A percentile compares a stretch with the other conserved stretches of the same genome.
Conservation (phyloP, 92 coral and sea anemone genomes). For the Porites lobata region DNA sequence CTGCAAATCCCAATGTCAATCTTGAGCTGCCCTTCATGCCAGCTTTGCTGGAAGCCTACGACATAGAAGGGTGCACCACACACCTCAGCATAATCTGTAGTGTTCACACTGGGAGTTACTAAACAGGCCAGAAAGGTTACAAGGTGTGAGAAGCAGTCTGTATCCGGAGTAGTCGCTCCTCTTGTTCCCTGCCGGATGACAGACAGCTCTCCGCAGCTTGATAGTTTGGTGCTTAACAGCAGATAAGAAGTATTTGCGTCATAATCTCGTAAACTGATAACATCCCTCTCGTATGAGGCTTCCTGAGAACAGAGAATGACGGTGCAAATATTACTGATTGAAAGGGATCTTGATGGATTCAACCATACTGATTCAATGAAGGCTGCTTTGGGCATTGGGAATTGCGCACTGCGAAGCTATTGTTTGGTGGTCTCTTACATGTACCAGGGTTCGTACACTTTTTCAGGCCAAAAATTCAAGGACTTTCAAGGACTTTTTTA, state of each 20-base stretch:
- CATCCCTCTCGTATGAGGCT: slow-evolving; percentile 83
- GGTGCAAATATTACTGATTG: not conserved
- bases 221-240: slow-evolving; percentile 74
- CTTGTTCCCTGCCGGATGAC: slow-evolving; percentile 49
- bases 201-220: slow-evolving; percentile 84
- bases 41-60: slow-evolving; percentile 89
- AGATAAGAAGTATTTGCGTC: slow-evolving; percentile 61
- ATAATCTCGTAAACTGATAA: slow-evolving; percentile 71
- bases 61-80: slow-evolving; percentile 89
- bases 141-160: slow-evolving; percentile 71
- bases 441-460: too few relatives aligned
- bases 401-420: too few relatives aligned
- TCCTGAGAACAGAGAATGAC: slow-evolving; percentile 56
- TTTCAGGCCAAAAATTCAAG: too few relatives aligned
- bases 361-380: too few relatives aligned
- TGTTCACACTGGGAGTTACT: slow-evolving; percentile 57
- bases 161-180: slow-evolving; percentile 61
- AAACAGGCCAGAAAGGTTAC: slow-evolving; percentile 91
- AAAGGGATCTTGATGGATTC: not conserved
- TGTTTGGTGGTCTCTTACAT: too few relatives aligned
- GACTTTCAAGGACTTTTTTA: too few relatives aligned
- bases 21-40: slow-evolving; percentile 93
- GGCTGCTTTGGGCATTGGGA: too few relatives aligned
- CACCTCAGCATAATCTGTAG: slow-evolving; percentile 64
- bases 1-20: slow-evolving; percentile 81